phyloP scores from a whole-genome alignment of 2,113 vertebrate genomes.

The Nesogale talazaci region DNA sequence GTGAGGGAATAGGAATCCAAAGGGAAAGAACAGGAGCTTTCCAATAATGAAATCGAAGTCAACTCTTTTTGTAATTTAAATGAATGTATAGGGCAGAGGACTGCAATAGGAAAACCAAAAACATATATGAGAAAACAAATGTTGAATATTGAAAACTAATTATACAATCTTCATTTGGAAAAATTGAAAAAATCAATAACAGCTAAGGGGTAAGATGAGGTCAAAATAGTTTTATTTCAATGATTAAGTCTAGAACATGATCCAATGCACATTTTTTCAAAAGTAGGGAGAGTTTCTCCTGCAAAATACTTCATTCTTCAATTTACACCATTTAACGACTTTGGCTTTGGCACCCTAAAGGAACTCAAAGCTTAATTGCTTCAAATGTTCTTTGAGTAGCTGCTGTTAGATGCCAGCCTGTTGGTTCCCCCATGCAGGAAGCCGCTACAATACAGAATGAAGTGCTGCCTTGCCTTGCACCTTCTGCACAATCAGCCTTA shows the following conservation, averaged over 20 bases:
- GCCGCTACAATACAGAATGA: too few species aligned
- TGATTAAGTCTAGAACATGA: background rate
- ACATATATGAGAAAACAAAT: background rate
- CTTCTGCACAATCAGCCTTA: too few species aligned
- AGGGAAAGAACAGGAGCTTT: background rate
- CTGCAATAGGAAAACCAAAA: background rate
- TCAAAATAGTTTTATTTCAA: constrained; percentile 8
- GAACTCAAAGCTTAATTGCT: too few species aligned
- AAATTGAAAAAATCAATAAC: background rate
- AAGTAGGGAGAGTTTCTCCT: background rate
- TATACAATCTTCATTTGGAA: background rate
- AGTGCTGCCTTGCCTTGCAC: too few species aligned
- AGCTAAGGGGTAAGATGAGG: background rate
- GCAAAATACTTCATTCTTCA: too few species aligned
- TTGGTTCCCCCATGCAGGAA: too few species aligned
- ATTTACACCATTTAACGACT: too few species aligned
- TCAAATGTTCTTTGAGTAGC: too few species aligned
- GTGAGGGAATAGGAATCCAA: background rate
- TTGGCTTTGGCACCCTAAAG: too few species aligned
- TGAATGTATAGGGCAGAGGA: background rate
- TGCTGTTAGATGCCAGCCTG: too few species aligned
- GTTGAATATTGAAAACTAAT: background rate
- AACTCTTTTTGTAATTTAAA: background rate
- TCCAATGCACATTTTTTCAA: too few species aligned
- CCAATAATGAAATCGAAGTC: background rate